Base-by-base conservation (phyloP, 2,888 invertebrate genomes). In the Drosophila affinis region DNA sequence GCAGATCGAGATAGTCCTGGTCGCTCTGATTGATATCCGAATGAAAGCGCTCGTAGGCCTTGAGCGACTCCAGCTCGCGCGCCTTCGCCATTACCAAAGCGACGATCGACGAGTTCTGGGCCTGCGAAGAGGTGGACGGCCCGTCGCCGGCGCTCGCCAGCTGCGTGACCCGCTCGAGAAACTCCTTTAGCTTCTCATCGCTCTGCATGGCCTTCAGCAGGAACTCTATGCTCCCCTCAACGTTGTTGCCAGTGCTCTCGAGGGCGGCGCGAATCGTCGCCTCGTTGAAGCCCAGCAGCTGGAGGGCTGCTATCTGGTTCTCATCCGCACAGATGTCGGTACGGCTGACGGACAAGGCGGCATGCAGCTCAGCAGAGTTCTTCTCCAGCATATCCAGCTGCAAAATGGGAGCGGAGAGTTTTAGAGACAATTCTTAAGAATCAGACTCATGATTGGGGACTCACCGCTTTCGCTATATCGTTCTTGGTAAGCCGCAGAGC, bases 1-100 rank as follows among this genome's bases (percentile, higher is more conserved):
- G 93, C 18, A 96, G 92, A 92, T 96, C 96, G 62, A 97, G 93
- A 88, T 97, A 95, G 76, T 96, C 96, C 78, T 96, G 95, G 46
- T 96, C 96, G 70, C 94, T 94, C 24, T 76, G 69, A 1, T 79
- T 88, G 45, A 94, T 90, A 74, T 95, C 95, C 3, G 94, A 93
- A 1, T 93, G 92, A 32, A 96, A 93, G 0, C 96, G 93, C 12
- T 93, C 91, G 65, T 94, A 94, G 0, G 96, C 96, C 74, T 87
- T 77, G 49, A 82, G 77, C 0, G 90, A 85, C 55, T 90, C 87
- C 14, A 90, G 65, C 76, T 91, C 78, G 62, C 84, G 75, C 0
- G 89, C 86, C 53, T 89, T 89, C 9, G 79, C 60, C 51, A 90
- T 53, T 24, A 89, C 83, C 10, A 79, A 67, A 1, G 72, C 58